These are phyloP conservation scores for Hippopotamyrus pictus DNA, from an alignment of 2,797 vertebrate genomes.

Conservation along the genomic window DNA sequence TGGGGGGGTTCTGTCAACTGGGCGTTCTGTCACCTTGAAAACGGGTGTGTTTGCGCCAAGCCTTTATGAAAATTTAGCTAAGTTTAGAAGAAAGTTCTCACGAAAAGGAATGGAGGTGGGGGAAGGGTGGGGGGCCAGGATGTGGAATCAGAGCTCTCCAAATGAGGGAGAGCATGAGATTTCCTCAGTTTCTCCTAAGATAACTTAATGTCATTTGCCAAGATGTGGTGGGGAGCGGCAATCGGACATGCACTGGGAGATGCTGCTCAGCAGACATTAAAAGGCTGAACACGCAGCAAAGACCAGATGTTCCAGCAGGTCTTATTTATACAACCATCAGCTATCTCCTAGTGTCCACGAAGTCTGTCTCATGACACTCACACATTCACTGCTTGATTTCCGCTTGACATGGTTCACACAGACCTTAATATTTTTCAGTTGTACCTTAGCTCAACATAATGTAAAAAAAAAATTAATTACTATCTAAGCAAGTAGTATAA, in stretches of 20 bases:
- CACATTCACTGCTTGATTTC: not conserved
- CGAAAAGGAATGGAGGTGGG: conserved; percentile 54
- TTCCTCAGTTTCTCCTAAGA: conserved; percentile 91
- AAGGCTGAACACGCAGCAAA: conserved; percentile 99
- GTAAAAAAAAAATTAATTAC: not conserved
- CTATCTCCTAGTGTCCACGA: conserved; percentile 95
- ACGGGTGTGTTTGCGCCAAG: not conserved
- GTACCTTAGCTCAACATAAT: not conserved
- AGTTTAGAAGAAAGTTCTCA: conserved; percentile 86
- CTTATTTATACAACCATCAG: conserved; percentile 99
- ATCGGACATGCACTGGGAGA: conserved; percentile 97
- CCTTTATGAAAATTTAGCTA: conserved; percentile 72
- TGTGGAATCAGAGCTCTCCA: conserved; percentile 62
- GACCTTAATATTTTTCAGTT: not conserved
- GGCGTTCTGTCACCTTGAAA: not conserved
- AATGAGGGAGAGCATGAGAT: conserved; percentile 74
- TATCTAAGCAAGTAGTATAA: not conserved
- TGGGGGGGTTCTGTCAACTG: not conserved
- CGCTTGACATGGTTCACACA: not conserved
- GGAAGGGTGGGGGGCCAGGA: conserved; percentile 31
- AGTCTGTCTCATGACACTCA: conserved; percentile 40
- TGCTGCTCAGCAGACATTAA: conserved; percentile 99
- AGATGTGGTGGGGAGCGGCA: conserved; percentile 95
- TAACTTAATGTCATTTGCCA: conserved; percentile 98
- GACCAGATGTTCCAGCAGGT: conserved; percentile 99